A percentile compares a stretch with the other conserved stretches of the same genome.
These are phyloP conservation scores for Silurus lanzhouensis DNA, from an alignment of 2,797 vertebrate genomes.

Conservation along the genomic window DNA sequence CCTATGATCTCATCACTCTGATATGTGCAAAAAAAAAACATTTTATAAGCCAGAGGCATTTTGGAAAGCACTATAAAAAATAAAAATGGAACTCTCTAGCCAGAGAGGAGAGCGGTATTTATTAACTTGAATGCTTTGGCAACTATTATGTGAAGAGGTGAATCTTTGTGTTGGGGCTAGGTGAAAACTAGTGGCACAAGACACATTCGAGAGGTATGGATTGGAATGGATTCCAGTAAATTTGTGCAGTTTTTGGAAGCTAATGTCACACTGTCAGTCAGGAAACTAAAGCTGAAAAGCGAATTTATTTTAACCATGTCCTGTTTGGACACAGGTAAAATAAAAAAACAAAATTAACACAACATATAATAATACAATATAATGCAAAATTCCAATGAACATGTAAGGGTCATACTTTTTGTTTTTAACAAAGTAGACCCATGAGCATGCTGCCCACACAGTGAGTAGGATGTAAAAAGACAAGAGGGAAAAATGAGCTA, in stretches of 20 bases:
- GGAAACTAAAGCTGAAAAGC: not conserved
- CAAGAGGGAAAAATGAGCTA: not conserved
- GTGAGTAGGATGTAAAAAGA: not conserved
- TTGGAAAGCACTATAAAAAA: not conserved
- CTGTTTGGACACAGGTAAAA: no score
- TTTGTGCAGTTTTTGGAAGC: not conserved
- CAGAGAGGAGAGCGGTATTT: not conserved
- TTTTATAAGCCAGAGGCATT: not conserved
- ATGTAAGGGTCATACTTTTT: no score
- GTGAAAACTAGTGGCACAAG: not conserved
- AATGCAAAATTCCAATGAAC: no score
- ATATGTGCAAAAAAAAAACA: not conserved
- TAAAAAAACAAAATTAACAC: no score
- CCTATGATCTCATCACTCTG: not conserved
- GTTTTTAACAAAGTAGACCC: not conserved
- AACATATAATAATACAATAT: no score
- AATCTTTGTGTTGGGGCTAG: not conserved
- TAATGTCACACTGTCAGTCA: not conserved
- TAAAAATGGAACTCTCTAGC: not conserved
- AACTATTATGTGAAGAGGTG: not conserved
- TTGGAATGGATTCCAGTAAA: not conserved
- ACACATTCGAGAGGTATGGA: not conserved
- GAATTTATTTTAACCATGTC: no score
- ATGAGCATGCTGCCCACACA: slow-evolving; percentile 1
- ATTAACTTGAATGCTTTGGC: not conserved